Base-by-base conservation (phyloP, 1,140 invertebrate genomes). In the Brachionus paranguensis region DNA sequence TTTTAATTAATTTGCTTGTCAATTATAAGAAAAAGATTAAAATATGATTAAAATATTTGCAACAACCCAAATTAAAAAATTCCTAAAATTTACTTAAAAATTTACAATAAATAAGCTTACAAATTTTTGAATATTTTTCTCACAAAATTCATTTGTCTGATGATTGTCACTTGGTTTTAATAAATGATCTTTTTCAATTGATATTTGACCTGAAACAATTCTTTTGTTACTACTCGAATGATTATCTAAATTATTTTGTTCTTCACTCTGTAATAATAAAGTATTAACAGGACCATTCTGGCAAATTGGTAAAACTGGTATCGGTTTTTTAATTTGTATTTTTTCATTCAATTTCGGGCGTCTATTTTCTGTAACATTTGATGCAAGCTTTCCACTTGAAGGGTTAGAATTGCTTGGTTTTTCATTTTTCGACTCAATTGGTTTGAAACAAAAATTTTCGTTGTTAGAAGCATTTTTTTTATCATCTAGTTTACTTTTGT, bases 371-470 rank as follows among this genome's bases (percentile, higher is more conserved):
- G 33, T 7, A 6, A 37, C 33, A 37, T 37, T 37, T 37, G 33
- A 37, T 37, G 33, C 33, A 33, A 33, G 65, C 33, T 70, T 33
- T 8, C 37, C 17, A n/a, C 37, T 6, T 41, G 11, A 72, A 43
- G n/a, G 1, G 10, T 20, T 41, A 20, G n/a, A 72, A 14, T 43
- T 72, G 10, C 0, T 72, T 43, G 7, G 45, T 17, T 72, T 45
- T 72, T 43, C 12, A 3, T 43, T 41, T 72, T 72, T 43, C 8
- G 37, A 43, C 41, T 72, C 68, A 41, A 72, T 72, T 72, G 68
- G 68, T 43, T 72, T 12, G 43, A 72, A 70, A 12, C 10, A 72
- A 72, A 72, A 41, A 72, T 43, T 72, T 72, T 72, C 68, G 68
- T 72, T 72, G 41, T 72, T 45, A 7, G 10, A 20, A 72, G 10